These are phyloP conservation scores for Zaprionus tsacasi DNA, from an alignment of 1,140 invertebrate genomes.

Conservation along the genomic window DNA sequence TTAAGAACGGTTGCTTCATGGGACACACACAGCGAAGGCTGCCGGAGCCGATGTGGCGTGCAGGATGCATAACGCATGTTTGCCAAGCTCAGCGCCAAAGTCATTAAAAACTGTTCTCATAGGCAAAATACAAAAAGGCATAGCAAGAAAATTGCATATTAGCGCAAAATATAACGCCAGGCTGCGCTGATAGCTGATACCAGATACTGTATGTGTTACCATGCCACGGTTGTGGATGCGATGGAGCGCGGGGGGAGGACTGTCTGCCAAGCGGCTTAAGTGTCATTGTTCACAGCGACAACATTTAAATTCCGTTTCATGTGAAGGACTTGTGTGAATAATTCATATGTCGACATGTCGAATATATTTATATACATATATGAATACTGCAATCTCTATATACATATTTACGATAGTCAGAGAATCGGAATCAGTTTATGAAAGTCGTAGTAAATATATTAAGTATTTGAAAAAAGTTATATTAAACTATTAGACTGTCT, in stretches of 20 bases:
- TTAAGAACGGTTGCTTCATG: constrained; percentile 66
- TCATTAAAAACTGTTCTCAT: constrained; percentile 81
- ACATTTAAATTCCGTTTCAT: constrained; percentile 73
- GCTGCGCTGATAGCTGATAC: constrained; percentile 48
- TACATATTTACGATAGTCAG: background rate
- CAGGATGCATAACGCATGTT: constrained; percentile 72
- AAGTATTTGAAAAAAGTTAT: too few relatives aligned
- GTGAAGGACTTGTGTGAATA: constrained; percentile 47
- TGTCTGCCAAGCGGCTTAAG: constrained; percentile 77
- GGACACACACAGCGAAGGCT: constrained; percentile 56
- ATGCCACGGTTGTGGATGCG: background rate
- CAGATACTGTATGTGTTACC: background rate
- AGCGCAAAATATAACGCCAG: constrained; percentile 75
- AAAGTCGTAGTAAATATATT: background rate
- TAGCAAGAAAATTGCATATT: constrained; percentile 72
- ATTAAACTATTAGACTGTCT: too few relatives aligned
- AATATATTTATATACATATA: constrained; percentile 2
- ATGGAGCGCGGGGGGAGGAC: constrained; percentile 4
- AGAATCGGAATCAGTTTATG: background rate
- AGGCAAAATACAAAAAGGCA: constrained; percentile 67
- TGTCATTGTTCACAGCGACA: constrained; percentile 71
- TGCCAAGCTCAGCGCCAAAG: constrained; percentile 77
- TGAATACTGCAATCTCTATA: background rate
- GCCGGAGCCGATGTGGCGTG: constrained; percentile 32
- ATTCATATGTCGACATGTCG: constrained; percentile 31